A percentile compares a stretch with the other conserved stretches of the same genome.
Conservation (phyloP, 2,888 invertebrate species). For the Phengaris alcon region DNA sequence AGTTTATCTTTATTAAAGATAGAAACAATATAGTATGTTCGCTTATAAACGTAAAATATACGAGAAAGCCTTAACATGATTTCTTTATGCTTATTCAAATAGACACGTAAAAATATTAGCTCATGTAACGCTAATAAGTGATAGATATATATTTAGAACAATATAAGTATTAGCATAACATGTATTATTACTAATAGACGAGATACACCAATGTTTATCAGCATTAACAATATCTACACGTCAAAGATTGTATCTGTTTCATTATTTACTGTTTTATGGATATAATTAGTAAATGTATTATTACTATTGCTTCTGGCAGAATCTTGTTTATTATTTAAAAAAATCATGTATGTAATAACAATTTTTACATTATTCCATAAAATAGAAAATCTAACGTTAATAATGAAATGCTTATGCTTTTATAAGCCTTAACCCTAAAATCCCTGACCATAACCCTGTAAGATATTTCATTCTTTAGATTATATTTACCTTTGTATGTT, state of each 20-base stretch:
- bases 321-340: conserved; percentile 17
- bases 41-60: conserved; percentile 35
- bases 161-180: conserved; percentile 20
- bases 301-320: conserved; percentile 11
- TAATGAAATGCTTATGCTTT: conserved; percentile 42
- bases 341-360: neutral
- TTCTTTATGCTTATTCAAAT: conserved; percentile 21
- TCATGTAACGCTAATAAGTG: conserved; percentile 22
- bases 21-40: conserved; percentile 35
- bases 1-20: conserved; percentile 35
- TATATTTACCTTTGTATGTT: conserved; percentile 41
- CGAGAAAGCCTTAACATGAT: conserved; percentile 19
- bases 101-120: conserved; percentile 15
- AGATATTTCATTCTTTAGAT: conserved; percentile 40
- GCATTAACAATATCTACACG: conserved; percentile 23
- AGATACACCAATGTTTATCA: conserved; percentile 17
- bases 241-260: neutral
- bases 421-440: conserved; percentile 43
- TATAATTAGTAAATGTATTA: neutral
- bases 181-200: conserved; percentile 12
- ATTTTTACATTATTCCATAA: neutral
- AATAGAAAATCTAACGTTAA: conserved; percentile 33
- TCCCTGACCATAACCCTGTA: conserved; percentile 39
- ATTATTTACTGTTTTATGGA: conserved; percentile 18
- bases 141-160: conserved; percentile 25